Evolutionary conservation across 23 tunicate genomes (phyloP).

Genomic region (Trididemnum miniatum): DNA sequence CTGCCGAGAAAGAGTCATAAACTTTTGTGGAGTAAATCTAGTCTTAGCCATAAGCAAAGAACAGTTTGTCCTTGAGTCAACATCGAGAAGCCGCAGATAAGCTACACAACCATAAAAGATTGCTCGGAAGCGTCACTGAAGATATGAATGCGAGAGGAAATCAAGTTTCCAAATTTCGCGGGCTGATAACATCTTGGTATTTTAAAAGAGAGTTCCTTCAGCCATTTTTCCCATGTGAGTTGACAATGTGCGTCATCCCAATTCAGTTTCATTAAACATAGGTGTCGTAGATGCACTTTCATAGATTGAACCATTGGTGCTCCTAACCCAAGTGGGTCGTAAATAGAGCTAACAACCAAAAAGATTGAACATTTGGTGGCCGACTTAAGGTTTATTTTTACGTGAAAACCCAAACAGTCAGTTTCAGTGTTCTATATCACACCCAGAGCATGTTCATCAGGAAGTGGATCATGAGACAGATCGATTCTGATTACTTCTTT

Average conservation of each 20-base stretch:
- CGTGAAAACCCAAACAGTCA: conserved; percentile 36
- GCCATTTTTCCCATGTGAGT: conserved; percentile 14
- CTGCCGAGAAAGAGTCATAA: conserved; percentile 29
- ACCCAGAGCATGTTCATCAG: conserved; percentile 47
- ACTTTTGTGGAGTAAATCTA: conserved; percentile 36
- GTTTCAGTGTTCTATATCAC: conserved; percentile 45
- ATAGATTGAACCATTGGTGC: conserved; percentile 38
- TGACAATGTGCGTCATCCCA: conserved; percentile 34
- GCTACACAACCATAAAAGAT: conserved; percentile 48
- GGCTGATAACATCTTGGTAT: conserved; percentile 51
- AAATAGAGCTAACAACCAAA: conserved; percentile 29
- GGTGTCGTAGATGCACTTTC: conserved; percentile 33
- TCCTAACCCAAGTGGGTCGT: conserved; percentile 46
- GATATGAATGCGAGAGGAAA: conserved; percentile 29
- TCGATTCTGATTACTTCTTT: conserved; percentile 5
- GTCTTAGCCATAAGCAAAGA: conserved; percentile 40
- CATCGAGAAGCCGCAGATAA: conserved; percentile 32
- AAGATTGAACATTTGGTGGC: conserved; percentile 12
- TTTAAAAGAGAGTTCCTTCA: conserved; percentile 7
- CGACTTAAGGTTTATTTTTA: not conserved
- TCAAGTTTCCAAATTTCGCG: conserved; percentile 11
- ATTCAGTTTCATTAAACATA: conserved; percentile 10
- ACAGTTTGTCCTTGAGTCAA: conserved; percentile 10
- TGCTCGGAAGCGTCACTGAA: conserved; percentile 58
- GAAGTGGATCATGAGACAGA: not conserved